Percentiles rank a stretch among this genome's conserved stretches.
Conservation (phyloP, 2,888 invertebrate genomes). For the Aplocera efformata region DNA sequence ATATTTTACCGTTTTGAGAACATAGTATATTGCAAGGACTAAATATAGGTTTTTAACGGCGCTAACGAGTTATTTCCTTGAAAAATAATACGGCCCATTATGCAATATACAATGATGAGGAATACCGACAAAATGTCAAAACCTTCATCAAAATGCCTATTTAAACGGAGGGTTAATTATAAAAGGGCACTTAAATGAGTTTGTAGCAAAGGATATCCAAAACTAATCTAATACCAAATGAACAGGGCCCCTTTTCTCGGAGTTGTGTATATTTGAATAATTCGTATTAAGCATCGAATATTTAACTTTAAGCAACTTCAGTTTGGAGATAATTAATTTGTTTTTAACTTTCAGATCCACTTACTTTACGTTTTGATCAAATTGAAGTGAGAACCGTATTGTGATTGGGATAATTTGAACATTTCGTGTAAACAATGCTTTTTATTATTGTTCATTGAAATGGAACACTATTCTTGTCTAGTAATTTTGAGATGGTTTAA, state of each 20-base stretch:
- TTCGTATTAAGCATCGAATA: constrained; percentile 38
- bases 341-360: constrained; percentile 23
- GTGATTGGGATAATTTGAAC: too few species aligned
- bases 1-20: too few species aligned
- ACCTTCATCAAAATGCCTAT: background rate
- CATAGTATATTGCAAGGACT: too few species aligned
- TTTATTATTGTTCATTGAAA: too few species aligned
- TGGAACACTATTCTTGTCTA: too few species aligned
- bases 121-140: too few species aligned
- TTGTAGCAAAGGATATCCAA: constrained; percentile 25
- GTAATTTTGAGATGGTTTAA: too few species aligned
- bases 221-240: constrained; percentile 36
- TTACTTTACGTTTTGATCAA: constrained; percentile 23
- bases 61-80: too few species aligned
- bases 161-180: constrained; percentile 2
- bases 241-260: constrained; percentile 35
- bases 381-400: constrained; percentile 2
- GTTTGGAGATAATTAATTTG: constrained; percentile 37
- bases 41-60: too few species aligned
- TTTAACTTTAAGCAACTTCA: constrained; percentile 40
- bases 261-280: constrained; percentile 41
- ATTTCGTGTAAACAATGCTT: too few species aligned
- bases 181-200: constrained; percentile 6
- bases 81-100: too few species aligned
- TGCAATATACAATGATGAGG: too few species aligned